phyloP scores from a whole-genome alignment of 2,113 vertebrate species.

The Astur gentilis region DNA sequence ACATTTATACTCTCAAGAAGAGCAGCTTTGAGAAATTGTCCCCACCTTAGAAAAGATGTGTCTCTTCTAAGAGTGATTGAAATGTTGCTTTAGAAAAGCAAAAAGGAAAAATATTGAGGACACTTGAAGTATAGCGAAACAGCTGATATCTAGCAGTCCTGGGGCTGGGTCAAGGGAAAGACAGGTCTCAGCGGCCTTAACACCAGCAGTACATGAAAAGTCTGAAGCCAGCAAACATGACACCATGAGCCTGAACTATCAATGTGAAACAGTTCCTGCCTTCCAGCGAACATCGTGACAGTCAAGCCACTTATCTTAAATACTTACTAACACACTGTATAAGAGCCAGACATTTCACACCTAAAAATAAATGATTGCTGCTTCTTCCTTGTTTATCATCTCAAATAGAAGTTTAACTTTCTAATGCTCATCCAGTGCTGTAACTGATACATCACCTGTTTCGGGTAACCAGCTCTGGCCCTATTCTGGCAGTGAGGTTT shows the following conservation, averaged over 20 bases:
- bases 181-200: neutral
- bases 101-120: neutral
- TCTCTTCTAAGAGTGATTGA: neutral
- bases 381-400: neutral
- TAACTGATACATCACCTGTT: fast-evolving
- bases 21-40: neutral
- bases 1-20: neutral
- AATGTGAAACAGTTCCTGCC: neutral
- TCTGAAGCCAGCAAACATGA: neutral
- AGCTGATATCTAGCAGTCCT: neutral
- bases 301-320: neutral
- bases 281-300: neutral
- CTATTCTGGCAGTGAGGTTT: fast-evolving
- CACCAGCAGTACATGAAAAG: neutral
- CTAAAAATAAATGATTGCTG: too few species aligned
- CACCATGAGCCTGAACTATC: neutral
- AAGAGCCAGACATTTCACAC: neutral
- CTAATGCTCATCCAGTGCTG: neutral
- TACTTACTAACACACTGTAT: fast-evolving
- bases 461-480: fast-evolving
- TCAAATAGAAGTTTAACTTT: neutral
- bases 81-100: neutral
- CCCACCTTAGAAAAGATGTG: neutral
- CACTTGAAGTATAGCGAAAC: neutral
- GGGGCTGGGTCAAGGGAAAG: neutral